Conservation (phyloP, 2,888 invertebrate species). For the Hemistola chrysoprasaria region DNA sequence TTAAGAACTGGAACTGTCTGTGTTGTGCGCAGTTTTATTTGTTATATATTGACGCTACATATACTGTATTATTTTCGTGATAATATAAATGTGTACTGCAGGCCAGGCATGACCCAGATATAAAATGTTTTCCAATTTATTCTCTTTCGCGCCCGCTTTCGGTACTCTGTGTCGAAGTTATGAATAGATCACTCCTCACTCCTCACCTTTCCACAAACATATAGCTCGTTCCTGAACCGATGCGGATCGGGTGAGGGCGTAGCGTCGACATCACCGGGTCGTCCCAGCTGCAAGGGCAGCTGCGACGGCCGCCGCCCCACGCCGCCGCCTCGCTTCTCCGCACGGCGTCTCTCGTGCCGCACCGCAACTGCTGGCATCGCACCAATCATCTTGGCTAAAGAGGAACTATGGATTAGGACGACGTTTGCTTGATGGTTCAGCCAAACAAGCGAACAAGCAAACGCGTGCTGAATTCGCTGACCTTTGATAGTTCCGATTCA, state of each 20-base stretch:
- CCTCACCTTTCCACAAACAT: constrained; percentile 87
- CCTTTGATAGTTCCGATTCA: no score
- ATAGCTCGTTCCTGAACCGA: constrained; percentile 84
- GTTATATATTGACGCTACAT: no score
- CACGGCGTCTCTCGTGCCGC: constrained; percentile 89
- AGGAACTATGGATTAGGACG: constrained; percentile 23
- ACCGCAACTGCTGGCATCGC: constrained; percentile 94
- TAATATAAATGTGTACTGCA: no score
- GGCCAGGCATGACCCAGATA: no score
- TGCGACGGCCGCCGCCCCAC: constrained; percentile 84
- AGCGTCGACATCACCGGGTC: constrained; percentile 83
- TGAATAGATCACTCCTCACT: no score
- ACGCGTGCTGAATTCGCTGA: constrained; percentile 2
- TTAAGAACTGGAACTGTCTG: no score
- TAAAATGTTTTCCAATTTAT: no score
- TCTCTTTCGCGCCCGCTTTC: no score
- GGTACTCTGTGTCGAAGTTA: no score
- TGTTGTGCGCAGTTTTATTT: no score
- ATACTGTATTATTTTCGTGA: no score
- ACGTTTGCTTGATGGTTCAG: constrained; percentile 7
- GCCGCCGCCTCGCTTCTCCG: constrained; percentile 84
- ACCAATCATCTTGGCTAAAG: constrained; percentile 88
- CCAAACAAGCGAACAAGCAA: constrained; percentile 17
- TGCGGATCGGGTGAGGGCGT: constrained; percentile 85
- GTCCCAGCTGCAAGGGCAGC: constrained; percentile 85